Conservation (phyloP, 2,797 vertebrate species). For the Chaunax sp. region DNA sequence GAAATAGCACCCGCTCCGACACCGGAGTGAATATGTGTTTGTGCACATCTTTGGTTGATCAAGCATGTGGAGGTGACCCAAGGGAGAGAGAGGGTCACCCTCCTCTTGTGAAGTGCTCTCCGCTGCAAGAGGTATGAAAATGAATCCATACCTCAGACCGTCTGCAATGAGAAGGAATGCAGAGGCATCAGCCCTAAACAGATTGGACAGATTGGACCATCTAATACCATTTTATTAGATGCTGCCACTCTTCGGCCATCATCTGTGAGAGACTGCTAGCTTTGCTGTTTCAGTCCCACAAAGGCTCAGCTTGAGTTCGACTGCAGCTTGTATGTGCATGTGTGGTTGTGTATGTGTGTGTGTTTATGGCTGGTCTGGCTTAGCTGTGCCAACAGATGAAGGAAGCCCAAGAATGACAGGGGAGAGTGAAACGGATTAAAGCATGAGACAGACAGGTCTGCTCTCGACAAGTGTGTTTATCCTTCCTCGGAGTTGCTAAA, state of each 20-base stretch:
- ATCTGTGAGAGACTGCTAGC: conserved; percentile 60
- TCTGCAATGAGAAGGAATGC: conserved; percentile 37
- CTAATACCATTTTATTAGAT: conserved; percentile 68
- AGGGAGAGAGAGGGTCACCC: conserved; percentile 17
- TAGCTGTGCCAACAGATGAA: conserved; percentile 48
- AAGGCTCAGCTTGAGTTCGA: conserved; percentile 45
- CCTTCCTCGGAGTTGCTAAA: conserved; percentile 41
- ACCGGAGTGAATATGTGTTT: conserved; percentile 30
- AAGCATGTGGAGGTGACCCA: conserved; percentile 35
- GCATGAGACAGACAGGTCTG: conserved; percentile 56
- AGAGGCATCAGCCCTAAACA: conserved; percentile 38
- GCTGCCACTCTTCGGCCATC: conserved; percentile 57
- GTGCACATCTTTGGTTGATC: conserved; percentile 30
- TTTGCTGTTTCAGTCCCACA: conserved; percentile 50
- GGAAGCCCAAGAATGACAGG: conserved; percentile 45
- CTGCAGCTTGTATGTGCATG: conserved; percentile 43
- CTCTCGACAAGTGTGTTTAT: conserved; percentile 67
- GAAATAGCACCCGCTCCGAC: conserved; percentile 42
- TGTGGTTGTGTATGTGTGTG: conserved; percentile 12
- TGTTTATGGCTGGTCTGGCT: conserved; percentile 39
- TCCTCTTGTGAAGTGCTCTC: conserved; percentile 21
- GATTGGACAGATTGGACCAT: conserved; percentile 65
- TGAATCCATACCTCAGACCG: conserved; percentile 44
- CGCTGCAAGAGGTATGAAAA: conserved; percentile 33
- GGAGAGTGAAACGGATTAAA: conserved; percentile 61